Base-by-base conservation (phyloP, 1,140 invertebrate genomes). In the Galleria mellonella region DNA sequence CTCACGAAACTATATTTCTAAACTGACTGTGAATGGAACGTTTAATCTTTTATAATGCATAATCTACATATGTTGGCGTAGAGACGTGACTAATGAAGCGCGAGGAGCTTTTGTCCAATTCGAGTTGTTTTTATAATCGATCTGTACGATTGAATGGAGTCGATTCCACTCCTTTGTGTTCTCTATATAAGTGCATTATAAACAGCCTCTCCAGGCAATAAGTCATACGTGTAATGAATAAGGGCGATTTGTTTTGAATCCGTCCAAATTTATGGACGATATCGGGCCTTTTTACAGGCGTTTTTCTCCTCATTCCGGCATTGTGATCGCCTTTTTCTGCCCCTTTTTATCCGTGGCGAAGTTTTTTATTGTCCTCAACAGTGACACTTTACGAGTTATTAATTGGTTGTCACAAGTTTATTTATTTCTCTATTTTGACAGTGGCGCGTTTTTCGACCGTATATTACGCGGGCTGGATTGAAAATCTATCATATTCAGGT, bases 181-280 rank as follows among this genome's bases (percentile, higher is more conserved):
- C 58, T 47, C 45, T 62, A 69, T 61, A 66, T 70, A 73, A 78
- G 69, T 77, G 75, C 73, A 73, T 75, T 82, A 81, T 75, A 72
- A 75, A 75, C 50, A 48, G 54, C 58, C 57, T 64, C 63, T 65
- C 51, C 51, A 47, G 47, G 62, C 72, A 69, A 85, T 83, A 85
- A 71, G 78, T 85, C 82, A 85, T 83, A 72, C 64, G 70, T 72
- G 78, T 87, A 86, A 87, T 86, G 85, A 87, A 87, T 87, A 86
- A 86, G 83, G 83, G 73, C 74, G 83, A 87, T 87, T 87, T 85
- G 83, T 87, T 87, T 85, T 86, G 81, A 85, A 79, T 66, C 78
- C 71, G 61, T 73, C 79, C 62, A 79, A 84, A 86, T 86, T 82
- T 83, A 85, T 85, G 77, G 73, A 60, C 68, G 70, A 73, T 76